Conservation (phyloP, 2,888 invertebrate species). For the Graphium colonna region DNA sequence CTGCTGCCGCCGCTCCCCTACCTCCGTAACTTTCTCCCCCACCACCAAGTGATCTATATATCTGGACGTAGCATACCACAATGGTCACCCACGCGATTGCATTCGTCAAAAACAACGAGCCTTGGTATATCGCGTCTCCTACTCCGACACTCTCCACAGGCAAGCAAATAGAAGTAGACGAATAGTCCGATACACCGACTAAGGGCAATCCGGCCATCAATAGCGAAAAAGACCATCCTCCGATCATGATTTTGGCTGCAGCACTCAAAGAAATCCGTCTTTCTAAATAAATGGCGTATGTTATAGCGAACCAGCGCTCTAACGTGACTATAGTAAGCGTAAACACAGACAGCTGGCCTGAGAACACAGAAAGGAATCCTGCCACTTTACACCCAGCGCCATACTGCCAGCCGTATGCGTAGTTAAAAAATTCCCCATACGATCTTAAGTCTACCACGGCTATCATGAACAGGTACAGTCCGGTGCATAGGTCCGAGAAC, state of each 20-base stretch:
- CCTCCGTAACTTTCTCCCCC: conserved; percentile 84
- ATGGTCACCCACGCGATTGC: conserved; percentile 91
- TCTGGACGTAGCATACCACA: conserved; percentile 91
- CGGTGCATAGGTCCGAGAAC: conserved; percentile 93
- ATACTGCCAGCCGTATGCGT: conserved; percentile 93
- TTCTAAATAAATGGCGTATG: conserved; percentile 90
- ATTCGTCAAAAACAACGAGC: conserved; percentile 86
- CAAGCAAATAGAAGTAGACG: conserved; percentile 91
- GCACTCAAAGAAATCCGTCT: conserved; percentile 86
- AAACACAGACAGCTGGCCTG: conserved; percentile 92
- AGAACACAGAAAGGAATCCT: conserved; percentile 93
- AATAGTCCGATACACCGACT: conserved; percentile 91
- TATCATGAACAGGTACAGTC: conserved; percentile 89
- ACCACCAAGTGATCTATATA: conserved; percentile 89
- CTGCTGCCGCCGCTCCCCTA: conserved; percentile 81
- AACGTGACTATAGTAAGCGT: conserved; percentile 92
- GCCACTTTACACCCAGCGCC: conserved; percentile 91
- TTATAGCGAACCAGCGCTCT: conserved; percentile 92
- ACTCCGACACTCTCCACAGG: conserved; percentile 89
- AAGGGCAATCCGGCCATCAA: conserved; percentile 89
- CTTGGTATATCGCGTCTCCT: conserved; percentile 86
- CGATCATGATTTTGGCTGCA: conserved; percentile 87
- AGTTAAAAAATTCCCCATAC: conserved; percentile 92
- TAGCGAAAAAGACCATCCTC: conserved; percentile 89
- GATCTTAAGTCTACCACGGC: conserved; percentile 92